phyloP scores from a whole-genome alignment of 2,797 vertebrate genomes.

The Coilia nasus region DNA sequence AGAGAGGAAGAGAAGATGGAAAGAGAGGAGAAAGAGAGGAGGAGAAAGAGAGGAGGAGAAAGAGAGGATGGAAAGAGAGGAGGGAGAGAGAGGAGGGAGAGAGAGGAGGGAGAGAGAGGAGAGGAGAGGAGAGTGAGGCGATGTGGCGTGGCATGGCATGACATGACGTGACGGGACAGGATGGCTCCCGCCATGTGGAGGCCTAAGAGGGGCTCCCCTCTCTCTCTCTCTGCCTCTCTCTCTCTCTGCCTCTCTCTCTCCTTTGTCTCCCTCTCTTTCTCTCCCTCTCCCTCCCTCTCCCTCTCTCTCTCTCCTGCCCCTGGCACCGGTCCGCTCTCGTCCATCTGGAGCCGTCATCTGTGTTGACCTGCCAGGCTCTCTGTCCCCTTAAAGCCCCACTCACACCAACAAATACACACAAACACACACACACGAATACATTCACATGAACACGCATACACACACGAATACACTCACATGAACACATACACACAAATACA shows the following conservation, averaged over 20 bases:
- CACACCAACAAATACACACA: slow-evolving; percentile 20
- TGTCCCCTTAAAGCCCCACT: slow-evolving; percentile 30
- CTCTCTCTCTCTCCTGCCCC: slow-evolving; percentile 41
- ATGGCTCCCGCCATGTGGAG: not conserved
- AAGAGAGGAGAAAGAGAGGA: not conserved
- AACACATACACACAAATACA: not conserved
- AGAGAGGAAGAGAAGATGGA: not conserved
- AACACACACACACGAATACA: slow-evolving; percentile 23
- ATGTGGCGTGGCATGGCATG: not conserved
- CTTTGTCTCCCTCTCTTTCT: no score
- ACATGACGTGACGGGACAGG: slow-evolving; percentile 2
- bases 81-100: not conserved
- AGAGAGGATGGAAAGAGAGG: not conserved
- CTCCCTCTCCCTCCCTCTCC: not conserved
- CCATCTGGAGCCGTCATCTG: slow-evolving; percentile 57
- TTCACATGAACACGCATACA: slow-evolving; percentile 9
- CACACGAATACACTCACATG: not conserved
- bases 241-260: no score
- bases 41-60: not conserved
- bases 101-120: not conserved
- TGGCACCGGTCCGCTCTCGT: slow-evolving; percentile 51
- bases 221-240: no score
- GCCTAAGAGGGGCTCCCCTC: no score
- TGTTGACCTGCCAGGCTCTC: slow-evolving; percentile 52
- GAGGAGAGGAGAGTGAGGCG: not conserved